Percentiles rank a stretch among this genome's conserved stretches.
Conservation (phyloP, 2,888 invertebrate species). For the Lasioglossum leucozonium region DNA sequence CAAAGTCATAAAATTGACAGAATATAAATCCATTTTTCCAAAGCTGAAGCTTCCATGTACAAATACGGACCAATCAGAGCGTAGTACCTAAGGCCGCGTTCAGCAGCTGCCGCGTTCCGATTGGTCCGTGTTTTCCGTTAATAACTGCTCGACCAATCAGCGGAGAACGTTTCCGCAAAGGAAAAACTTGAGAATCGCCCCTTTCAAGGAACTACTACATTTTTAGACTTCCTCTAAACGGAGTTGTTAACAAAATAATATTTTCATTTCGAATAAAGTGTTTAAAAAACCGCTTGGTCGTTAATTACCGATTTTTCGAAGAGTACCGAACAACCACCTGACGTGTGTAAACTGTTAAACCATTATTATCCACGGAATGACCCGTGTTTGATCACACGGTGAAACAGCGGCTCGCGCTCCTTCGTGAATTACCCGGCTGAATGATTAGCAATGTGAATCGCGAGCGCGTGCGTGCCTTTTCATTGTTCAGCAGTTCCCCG, state of each 20-base stretch:
- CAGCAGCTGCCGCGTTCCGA: no score
- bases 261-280: no score
- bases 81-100: no score
- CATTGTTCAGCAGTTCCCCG: slow-evolving; percentile 15
- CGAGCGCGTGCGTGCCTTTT: background rate
- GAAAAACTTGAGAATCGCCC: no score
- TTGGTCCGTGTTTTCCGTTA: no score
- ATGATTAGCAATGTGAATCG: slow-evolving; percentile 19
- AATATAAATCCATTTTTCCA: background rate
- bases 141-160: no score
- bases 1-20: background rate
- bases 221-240: no score
- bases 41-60: background rate
- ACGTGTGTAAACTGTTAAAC: background rate
- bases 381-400: background rate
- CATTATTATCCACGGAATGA: background rate
- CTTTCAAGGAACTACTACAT: no score
- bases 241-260: no score
- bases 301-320: background rate
- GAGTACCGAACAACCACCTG: background rate
- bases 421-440: slow-evolving; percentile 7
- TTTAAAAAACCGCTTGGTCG: background rate
- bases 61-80: background rate
- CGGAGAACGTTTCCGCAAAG: no score
- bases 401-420: background rate